Evolutionary conservation across 2,888 invertebrate genomes (phyloP), one percentile per base, ranked within the genome.

Genomic region (Parnassius orleans): DNA sequence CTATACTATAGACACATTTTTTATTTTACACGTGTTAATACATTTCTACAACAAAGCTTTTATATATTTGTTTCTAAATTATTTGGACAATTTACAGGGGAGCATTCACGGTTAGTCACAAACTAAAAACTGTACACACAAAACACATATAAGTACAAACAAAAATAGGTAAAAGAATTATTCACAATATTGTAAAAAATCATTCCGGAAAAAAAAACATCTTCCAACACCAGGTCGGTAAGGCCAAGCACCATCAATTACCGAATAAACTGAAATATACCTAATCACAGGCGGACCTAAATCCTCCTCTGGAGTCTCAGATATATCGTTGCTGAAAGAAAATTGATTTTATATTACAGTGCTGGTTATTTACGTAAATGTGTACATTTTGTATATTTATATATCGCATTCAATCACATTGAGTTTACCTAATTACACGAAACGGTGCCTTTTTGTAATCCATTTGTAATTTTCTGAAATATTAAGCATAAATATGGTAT

Each of bases 271-370:
- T 69, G 76, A 75, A 70, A 68, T 76, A 77, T 90, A 90, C 90
- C 90, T 90, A 90, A 90, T 90, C 58, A 89, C 69, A 58, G 77
- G 79, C 58, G 82, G 81, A 72, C 75, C 76, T 71, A 78, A 58
- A 50, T 80, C 83, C 76, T 80, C 83, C 71, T 76, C 80, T 60
- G 84, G 83, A 68, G 73, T 73, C 65, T 87, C 86, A 72, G 76
- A 73, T 71, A 88, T 80, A 82, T 84, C 83, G 70, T 89, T 89
- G 87, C 90, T 90, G 90, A 86, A 90, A 90, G 78, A 85, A 79
- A 86, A 84, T 70, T 69, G 69, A 69, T 67, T 68, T 65, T 75
- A 78, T 69, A 75, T 72, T 79, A 77, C 71, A 79, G 78, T 83
- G 78, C 65, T 58, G 61, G 61, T 62, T 50, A 64, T 62, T 56